Evolutionary conservation across 2,888 invertebrate species (phyloP), one percentile per base, ranked within the genome.

Genomic region (Vandiemenella viatica): DNA sequence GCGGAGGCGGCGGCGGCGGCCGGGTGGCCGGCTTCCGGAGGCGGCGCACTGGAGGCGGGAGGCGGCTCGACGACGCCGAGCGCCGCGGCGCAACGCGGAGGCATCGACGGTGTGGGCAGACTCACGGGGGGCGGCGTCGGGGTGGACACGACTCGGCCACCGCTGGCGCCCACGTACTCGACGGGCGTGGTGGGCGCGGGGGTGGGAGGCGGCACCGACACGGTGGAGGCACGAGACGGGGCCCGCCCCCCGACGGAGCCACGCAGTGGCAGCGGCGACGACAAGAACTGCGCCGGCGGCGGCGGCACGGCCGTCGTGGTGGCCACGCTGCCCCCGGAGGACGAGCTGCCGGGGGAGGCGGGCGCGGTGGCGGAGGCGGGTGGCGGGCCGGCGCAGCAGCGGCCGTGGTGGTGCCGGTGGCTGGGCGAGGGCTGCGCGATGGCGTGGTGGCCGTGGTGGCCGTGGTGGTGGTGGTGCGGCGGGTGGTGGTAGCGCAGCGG

Each of bases 131-230:
- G 32, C 32, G 32, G 32, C 4, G 32, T 32, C 32, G 32, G 32
- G 3, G 32, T 32, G 32, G 32, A 32, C 3, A 32, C 32, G 13
- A 32, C 32, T n/a, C 32, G 10, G 13, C 32, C 32, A n/a, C 77
- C 77, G 54, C 75, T 75, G 37, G 74, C 74, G 21, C 77, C 78
- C 57, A 77, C 76, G 62, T 78, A 79, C 61, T 79, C 78, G 22
- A 65, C 61, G 43, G 66, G 62, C 54, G 63, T 64, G 46, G 65
- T 61, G 71, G 74, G 68, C 23, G 49, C 37, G 21, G 47, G 41
- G 10, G 45, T 37, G 17, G 41, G 44, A 19, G 38, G n/a, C 45
- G 40, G 18, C 26, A 42, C 18, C 49, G 49, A 18, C 13, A n/a
- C n/a, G n/a, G n/a, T n/a, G n/a, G n/a, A n/a, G 13, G 23, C 37